Percentiles rank a stretch among this genome's conserved stretches.
Evolutionary conservation across 2,888 invertebrate genomes (phyloP).

Genomic region (Noctua janthe): DNA sequence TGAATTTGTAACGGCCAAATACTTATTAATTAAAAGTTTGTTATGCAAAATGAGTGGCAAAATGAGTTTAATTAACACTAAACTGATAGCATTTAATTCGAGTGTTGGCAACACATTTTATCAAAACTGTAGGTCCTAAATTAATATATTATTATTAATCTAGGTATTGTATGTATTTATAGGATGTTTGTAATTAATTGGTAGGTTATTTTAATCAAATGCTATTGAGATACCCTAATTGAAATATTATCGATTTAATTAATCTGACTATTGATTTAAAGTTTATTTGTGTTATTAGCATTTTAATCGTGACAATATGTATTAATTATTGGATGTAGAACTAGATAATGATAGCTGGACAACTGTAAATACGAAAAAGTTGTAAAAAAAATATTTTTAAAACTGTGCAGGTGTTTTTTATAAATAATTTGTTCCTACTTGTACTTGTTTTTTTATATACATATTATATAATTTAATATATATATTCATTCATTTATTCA

Average conservation of each 20-base stretch:
- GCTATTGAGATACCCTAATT: background rate
- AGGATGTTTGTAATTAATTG: background rate
- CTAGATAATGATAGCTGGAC: too few relatives aligned
- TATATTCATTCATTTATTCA: too few relatives aligned
- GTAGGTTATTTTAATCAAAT: background rate
- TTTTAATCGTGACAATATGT: background rate
- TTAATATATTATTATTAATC: background rate
- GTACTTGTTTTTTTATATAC: too few relatives aligned
- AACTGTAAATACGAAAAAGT: too few relatives aligned
- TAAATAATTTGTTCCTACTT: too few relatives aligned
- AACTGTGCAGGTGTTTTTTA: too few relatives aligned
- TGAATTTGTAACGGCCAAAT: background rate
- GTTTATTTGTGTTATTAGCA: background rate
- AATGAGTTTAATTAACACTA: background rate
- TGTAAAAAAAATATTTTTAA: too few relatives aligned
- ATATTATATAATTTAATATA: too few relatives aligned
- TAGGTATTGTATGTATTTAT: background rate
- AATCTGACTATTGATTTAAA: background rate
- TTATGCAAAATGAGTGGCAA: background rate
- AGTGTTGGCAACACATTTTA: background rate
- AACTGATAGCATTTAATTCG: conserved; percentile 20
- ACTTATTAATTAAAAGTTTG: background rate
- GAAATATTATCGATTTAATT: background rate
- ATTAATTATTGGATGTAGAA: too few relatives aligned
- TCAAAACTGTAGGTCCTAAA: background rate